Conservation (phyloP, 2,113 vertebrate genomes). For the Carettochelys insculpta region DNA sequence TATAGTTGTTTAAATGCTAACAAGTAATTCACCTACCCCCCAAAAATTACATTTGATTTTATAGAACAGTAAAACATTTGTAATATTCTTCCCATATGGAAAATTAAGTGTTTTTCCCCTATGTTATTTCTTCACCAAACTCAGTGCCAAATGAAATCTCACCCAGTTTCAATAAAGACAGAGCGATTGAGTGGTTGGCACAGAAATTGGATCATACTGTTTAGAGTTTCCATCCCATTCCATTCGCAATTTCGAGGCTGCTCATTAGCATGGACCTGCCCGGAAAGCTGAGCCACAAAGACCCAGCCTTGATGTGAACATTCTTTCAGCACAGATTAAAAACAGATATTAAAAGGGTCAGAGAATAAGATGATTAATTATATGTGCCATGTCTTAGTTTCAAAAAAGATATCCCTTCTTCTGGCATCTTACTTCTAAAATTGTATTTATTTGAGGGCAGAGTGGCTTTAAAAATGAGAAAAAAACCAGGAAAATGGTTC, state of each 20-base stretch:
- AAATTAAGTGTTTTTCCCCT: background rate
- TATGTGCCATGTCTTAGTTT: background rate
- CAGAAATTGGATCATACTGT: background rate
- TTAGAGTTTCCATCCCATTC: background rate
- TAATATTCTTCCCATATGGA: background rate
- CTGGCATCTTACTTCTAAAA: background rate
- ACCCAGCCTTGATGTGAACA: background rate
- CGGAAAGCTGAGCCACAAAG: no score
- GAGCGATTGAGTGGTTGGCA: background rate
- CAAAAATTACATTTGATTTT: background rate
- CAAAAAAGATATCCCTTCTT: background rate
- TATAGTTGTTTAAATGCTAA: background rate
- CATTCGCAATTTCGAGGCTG: no score
- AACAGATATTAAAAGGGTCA: background rate
- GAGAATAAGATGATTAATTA: background rate
- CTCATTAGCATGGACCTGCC: no score
- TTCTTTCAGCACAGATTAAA: background rate
- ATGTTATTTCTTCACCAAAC: background rate
- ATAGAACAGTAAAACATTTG: background rate
- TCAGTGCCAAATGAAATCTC: background rate
- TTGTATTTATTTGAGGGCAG: conserved; percentile 40
- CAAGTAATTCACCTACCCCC: background rate
- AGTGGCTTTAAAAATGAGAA: conserved; percentile 83
- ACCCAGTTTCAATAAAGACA: background rate
- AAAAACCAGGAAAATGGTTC: conserved; percentile 47